Evolutionary conservation across 2,888 invertebrate genomes (phyloP).

Genomic region (Teleogryllus oceanicus): DNA sequence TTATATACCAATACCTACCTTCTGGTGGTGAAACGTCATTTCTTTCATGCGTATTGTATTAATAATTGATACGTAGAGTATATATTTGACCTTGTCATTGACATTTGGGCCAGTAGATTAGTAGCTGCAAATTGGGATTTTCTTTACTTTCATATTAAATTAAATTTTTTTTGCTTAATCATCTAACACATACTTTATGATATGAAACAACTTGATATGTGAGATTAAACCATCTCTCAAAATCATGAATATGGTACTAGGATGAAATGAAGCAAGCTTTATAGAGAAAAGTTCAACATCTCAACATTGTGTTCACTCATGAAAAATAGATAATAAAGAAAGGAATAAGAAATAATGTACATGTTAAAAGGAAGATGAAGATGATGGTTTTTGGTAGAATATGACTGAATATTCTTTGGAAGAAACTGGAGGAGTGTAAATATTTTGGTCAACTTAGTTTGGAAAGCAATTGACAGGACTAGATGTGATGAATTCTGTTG

Average conservation of each 20-base stretch:
- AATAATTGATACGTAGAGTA: too few relatives aligned
- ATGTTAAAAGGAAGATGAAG: too few relatives aligned
- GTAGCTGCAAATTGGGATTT: too few relatives aligned
- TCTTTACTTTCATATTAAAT: too few relatives aligned
- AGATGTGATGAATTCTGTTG: too few relatives aligned
- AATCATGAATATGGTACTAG: neutral
- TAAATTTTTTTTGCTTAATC: neutral
- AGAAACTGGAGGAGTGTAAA: too few relatives aligned
- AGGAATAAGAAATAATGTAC: neutral
- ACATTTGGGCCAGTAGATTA: too few relatives aligned
- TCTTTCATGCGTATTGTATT: neutral
- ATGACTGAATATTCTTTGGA: too few relatives aligned
- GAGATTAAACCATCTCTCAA: neutral
- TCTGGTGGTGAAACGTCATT: neutral
- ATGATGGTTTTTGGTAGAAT: too few relatives aligned
- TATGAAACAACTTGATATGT: conserved; percentile 10
- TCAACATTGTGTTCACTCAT: neutral
- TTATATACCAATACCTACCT: neutral
- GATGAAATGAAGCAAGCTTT: neutral
- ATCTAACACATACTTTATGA: neutral
- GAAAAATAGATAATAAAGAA: neutral
- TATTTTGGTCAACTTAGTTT: too few relatives aligned
- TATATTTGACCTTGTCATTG: too few relatives aligned
- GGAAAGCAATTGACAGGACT: too few relatives aligned
- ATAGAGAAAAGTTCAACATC: neutral